phyloP scores from a whole-genome alignment of 1,140 invertebrate genomes.

The Galleria mellonella region DNA sequence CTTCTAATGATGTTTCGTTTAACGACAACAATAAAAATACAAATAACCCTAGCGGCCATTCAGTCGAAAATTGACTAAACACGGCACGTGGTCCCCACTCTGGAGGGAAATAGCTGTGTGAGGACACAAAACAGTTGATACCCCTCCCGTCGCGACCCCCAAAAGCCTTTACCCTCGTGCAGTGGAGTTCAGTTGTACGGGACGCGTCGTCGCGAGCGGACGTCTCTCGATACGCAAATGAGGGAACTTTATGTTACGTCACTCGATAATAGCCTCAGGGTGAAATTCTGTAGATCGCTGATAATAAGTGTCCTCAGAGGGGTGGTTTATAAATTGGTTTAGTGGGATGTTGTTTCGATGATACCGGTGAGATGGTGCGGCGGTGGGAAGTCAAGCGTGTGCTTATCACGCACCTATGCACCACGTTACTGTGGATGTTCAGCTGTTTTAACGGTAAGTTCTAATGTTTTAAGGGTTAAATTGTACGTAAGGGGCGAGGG shows the following conservation, averaged over 20 bases:
- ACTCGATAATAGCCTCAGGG: constrained; percentile 28
- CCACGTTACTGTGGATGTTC: constrained; percentile 44
- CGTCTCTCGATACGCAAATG: constrained; percentile 8
- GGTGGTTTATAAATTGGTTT: constrained; percentile 24
- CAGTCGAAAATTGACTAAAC: constrained; percentile 54
- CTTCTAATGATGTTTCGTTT: constrained; percentile 42
- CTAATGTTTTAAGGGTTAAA: constrained; percentile 27
- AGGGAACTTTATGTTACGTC: constrained; percentile 57
- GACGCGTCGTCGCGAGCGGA: constrained; percentile 26
- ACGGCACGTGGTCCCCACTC: constrained; percentile 51
- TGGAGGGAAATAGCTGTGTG: constrained; percentile 37
- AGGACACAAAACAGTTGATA: constrained; percentile 59
- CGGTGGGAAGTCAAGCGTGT: constrained; percentile 38
- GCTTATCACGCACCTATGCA: constrained; percentile 40
- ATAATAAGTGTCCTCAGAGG: constrained; percentile 32
- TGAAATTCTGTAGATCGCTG: constrained; percentile 25
- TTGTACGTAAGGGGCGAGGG: constrained; percentile 22
- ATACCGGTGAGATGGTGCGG: constrained; percentile 54
- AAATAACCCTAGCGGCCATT: constrained; percentile 36
- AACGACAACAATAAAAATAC: constrained; percentile 50
- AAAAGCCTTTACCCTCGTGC: constrained; percentile 22
- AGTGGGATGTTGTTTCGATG: constrained; percentile 54
- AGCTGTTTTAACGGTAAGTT: constrained; percentile 60
- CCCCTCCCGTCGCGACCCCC: constrained; percentile 33
- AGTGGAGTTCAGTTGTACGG: constrained; percentile 38